Evolutionary conservation across 2,797 vertebrate species (phyloP).

Genomic region (Cuniculus paca): DNA sequence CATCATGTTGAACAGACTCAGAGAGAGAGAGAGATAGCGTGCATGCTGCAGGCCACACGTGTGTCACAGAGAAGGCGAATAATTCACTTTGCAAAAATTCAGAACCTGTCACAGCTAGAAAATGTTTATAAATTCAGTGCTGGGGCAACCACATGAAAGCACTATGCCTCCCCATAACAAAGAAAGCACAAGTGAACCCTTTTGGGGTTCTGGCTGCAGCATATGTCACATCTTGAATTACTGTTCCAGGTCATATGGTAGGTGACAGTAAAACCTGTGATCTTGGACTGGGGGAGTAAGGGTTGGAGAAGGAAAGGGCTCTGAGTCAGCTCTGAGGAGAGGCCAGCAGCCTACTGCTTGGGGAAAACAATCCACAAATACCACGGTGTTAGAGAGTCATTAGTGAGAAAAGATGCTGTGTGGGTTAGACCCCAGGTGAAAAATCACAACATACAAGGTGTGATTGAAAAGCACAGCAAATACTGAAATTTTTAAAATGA

Average conservation of each 20-base stretch:
- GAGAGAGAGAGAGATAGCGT: background rate
- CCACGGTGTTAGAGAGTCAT: accelerated
- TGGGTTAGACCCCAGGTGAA: background rate
- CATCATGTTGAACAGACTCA: background rate
- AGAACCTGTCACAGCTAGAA: background rate
- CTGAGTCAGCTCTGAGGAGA: background rate
- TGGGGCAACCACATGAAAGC: background rate
- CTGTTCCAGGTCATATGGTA: background rate
- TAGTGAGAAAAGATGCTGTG: background rate
- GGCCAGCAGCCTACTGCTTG: background rate
- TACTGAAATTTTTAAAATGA: background rate
- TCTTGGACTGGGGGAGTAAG: background rate
- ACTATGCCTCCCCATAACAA: background rate
- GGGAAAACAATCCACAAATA: background rate
- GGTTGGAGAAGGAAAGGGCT: background rate
- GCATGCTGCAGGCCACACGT: too few relatives aligned
- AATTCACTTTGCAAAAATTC: background rate
- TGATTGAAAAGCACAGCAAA: background rate
- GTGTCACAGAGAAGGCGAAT: background rate
- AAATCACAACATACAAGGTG: background rate
- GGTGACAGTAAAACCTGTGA: background rate
- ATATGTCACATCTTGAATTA: background rate
- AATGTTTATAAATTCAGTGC: background rate
- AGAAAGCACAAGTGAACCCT: background rate
- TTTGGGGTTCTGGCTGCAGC: background rate